These are phyloP conservation scores for Setophaga coronata DNA, from an alignment of 2,113 vertebrate species.

Conservation along the genomic window DNA sequence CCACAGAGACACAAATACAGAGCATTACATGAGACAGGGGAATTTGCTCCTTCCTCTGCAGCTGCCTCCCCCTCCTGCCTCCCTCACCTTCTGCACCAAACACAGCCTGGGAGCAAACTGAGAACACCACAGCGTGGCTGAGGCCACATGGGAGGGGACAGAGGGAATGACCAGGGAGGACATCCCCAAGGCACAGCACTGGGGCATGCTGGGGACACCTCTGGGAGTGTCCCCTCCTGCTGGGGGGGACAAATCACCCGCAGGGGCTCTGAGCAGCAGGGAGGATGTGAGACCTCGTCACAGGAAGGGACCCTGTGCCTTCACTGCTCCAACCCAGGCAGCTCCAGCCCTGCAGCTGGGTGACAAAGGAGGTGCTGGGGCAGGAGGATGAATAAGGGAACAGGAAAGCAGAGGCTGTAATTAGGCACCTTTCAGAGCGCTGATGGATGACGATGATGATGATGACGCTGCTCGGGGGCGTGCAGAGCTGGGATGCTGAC, in stretches of 20 bases:
- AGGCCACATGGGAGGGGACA: fast-evolving
- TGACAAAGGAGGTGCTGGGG: not conserved
- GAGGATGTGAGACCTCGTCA: fast-evolving
- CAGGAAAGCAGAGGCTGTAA: constrained; percentile 22
- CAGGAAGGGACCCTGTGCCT: not conserved
- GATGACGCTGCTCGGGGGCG: not conserved
- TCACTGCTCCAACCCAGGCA: not conserved
- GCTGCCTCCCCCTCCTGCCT: not conserved
- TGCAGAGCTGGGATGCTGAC: not conserved
- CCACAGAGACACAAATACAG: not conserved
- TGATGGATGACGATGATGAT: constrained; percentile 14
- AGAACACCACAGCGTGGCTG: not conserved
- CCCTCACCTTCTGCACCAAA: not conserved
- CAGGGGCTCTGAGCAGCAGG: not conserved
- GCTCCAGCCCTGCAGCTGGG: not conserved
- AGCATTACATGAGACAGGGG: not conserved
- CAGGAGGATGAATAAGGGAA: not conserved
- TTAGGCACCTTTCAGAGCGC: constrained; percentile 9
- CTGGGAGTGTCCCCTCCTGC: not conserved
- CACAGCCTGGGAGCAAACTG: not conserved
- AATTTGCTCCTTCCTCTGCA: not conserved
- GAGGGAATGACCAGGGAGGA: not conserved
- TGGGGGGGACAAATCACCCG: not conserved
- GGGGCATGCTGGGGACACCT: not conserved
- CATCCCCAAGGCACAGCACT: not conserved